Conservation (phyloP, 2,113 vertebrate genomes). For the Lates calcarifer region DNA sequence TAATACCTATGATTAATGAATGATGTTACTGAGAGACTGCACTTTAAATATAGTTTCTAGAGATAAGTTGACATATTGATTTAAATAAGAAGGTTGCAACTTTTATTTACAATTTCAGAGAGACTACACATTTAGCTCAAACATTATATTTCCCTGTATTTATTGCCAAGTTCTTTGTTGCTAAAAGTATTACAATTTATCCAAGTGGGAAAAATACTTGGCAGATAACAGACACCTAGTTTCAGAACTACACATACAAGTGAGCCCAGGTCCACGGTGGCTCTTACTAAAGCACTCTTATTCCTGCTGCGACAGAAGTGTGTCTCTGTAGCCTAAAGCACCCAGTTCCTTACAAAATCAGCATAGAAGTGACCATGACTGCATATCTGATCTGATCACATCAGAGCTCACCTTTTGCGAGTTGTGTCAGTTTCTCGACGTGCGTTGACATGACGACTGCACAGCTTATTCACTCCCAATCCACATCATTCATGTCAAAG, state of each 20-base stretch:
- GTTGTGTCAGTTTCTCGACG: slow-evolving; percentile 7
- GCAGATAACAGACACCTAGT: background rate
- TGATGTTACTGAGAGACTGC: background rate
- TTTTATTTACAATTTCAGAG: slow-evolving; percentile 26
- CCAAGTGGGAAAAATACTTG: background rate
- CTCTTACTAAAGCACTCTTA: background rate
- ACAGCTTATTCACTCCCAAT: background rate
- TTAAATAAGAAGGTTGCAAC: background rate
- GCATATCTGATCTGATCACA: slow-evolving; percentile 18
- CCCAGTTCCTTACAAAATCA: background rate
- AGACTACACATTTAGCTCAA: slow-evolving; percentile 5
- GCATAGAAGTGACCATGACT: background rate
- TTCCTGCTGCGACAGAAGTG: slow-evolving; percentile 14
- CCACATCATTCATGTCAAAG: background rate
- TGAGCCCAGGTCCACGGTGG: background rate
- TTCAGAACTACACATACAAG: background rate
- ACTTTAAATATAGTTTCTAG: background rate
- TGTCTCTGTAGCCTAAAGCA: slow-evolving; percentile 15
- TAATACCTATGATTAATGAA: background rate
- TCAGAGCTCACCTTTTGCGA: background rate
- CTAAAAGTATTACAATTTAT: background rate
- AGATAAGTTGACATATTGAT: background rate
- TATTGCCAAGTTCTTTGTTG: background rate
- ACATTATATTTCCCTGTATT: background rate
- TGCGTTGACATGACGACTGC: background rate